Base-by-base conservation (phyloP, 2,797 vertebrate genomes). In the Phalloptychus januarius region DNA sequence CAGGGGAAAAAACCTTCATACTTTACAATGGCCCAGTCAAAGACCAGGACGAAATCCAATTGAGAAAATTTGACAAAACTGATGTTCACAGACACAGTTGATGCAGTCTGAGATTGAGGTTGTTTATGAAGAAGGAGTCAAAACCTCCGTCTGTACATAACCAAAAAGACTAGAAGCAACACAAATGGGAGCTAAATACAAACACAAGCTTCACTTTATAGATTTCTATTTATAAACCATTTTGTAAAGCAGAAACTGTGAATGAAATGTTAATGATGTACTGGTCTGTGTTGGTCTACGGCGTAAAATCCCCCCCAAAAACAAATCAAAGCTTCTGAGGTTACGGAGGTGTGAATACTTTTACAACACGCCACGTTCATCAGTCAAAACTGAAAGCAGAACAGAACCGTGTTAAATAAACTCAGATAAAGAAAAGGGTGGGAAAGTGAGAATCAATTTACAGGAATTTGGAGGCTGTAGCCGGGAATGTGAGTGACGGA, bases 391-490 rank as follows among this genome's bases (percentile, higher is more conserved):
- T 25, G 74, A 18, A 77, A 75, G 72, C 33, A 79, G 33, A 79
- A 42, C 74, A 74, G 10, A 38, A 76, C 63, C 58, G 85, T 73
- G 91, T 85, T 82, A 50, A 77, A 71, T 28, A 44, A 71, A 71
- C 7, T 45, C 25, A 4, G 40, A 45, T 71, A 4, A 89, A 88
- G 13, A 46, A 75, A 52, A 56, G 50, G 31, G n/a, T n/a, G 80
- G 54, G 81, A 77, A 86, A 70, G 52, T 46, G 31, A 78, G 31
- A 48, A 52, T 44, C 40, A 23, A 48, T 81, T 87, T 85, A 76
- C 54, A 84, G 76, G 75, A 4, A 15, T 82, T 78, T 74, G 69
- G 75, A 87, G 75, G 83, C 83, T 86, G 77, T 79, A 61, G 76
- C 31, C 15, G 54, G 42, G 63, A 33, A 73, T 70, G 76, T 79